These are phyloP conservation scores for Teleopsis dalmanni DNA, from an alignment of 1,140 invertebrate species.

Conservation along the genomic window DNA sequence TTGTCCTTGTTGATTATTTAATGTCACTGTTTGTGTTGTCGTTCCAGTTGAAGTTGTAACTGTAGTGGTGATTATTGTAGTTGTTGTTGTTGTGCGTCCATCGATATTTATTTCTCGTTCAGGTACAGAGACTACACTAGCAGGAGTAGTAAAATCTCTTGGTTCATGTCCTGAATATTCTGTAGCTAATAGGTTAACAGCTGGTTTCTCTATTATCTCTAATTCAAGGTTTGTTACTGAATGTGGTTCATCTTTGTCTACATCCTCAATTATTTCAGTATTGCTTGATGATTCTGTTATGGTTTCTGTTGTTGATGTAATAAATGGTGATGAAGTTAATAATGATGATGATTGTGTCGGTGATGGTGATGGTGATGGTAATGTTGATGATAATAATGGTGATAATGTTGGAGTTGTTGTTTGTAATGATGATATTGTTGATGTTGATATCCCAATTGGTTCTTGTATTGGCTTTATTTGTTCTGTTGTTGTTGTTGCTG, in stretches of 20 bases:
- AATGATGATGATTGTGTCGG: background rate
- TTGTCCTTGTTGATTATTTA: too few relatives aligned
- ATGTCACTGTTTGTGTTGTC: conserved; percentile 18
- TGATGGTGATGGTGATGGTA: background rate
- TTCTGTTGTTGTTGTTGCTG: too few relatives aligned
- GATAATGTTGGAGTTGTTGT: too few relatives aligned
- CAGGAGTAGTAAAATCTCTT: background rate
- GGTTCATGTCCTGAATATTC: background rate
- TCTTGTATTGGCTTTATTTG: too few relatives aligned
- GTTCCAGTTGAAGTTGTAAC: conserved; percentile 26
- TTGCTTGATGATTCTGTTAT: too few relatives aligned
- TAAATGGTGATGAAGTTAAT: background rate
- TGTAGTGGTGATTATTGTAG: conserved; percentile 2
- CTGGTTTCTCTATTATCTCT: background rate
- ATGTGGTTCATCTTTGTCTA: too few relatives aligned
- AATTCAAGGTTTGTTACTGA: background rate
- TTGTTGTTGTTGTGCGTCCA: too few relatives aligned
- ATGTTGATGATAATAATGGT: too few relatives aligned
- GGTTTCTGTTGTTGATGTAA: background rate
- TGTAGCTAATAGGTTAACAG: background rate
- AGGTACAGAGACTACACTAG: background rate
- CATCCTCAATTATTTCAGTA: too few relatives aligned
- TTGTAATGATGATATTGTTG: too few relatives aligned
- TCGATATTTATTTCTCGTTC: too few relatives aligned
- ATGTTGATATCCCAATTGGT: too few relatives aligned